Percentiles rank a stretch among this genome's conserved stretches.
phyloP scores from a whole-genome alignment of 1,140 invertebrate genomes.

The Drosophila albomicans region DNA sequence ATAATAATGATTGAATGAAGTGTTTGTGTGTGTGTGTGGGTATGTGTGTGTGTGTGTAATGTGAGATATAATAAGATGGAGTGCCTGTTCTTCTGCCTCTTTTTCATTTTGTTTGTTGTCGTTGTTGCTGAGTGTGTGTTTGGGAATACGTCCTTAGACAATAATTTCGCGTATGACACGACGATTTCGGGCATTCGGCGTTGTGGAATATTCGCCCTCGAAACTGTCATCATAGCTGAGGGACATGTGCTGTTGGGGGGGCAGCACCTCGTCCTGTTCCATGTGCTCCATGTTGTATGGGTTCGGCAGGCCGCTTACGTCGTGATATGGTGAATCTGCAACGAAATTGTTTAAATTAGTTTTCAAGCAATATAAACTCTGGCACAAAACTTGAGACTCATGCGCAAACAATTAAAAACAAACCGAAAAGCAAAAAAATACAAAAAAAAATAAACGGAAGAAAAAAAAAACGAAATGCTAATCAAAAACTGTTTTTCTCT shows the following conservation, averaged over 20 bases:
- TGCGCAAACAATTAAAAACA: constrained; percentile 82
- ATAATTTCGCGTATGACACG: constrained; percentile 97
- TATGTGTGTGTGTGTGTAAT: constrained; percentile 23
- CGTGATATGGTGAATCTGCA: constrained; percentile 95
- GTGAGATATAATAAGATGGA: constrained; percentile 18
- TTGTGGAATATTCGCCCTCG: constrained; percentile 96
- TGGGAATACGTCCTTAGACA: constrained; percentile 88
- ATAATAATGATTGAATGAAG: constrained; percentile 2
- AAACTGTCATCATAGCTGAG: constrained; percentile 96
- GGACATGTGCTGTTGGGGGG: constrained; percentile 92
- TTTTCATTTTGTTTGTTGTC: constrained; percentile 22
- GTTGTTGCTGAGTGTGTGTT: constrained; percentile 21
- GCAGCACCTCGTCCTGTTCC: constrained; percentile 89
- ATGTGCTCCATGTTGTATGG: constrained; percentile 92
- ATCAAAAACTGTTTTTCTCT: constrained; percentile 44
- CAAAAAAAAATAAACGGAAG: constrained; percentile 6
- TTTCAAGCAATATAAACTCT: constrained; percentile 46
- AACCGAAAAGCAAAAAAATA: constrained; percentile 48
- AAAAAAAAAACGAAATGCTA: constrained; percentile 52
- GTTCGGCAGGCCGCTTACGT: constrained; percentile 95
- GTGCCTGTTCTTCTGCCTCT: constrained; percentile 27
- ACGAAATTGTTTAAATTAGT: constrained; percentile 78
- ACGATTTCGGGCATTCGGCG: constrained; percentile 94
- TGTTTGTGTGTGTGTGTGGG: not conserved
- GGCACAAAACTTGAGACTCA: constrained; percentile 58